Percentiles rank a stretch among this genome's conserved stretches.
Evolutionary conservation across 2,113 vertebrate species (phyloP).

Genomic region (Channa argus): DNA sequence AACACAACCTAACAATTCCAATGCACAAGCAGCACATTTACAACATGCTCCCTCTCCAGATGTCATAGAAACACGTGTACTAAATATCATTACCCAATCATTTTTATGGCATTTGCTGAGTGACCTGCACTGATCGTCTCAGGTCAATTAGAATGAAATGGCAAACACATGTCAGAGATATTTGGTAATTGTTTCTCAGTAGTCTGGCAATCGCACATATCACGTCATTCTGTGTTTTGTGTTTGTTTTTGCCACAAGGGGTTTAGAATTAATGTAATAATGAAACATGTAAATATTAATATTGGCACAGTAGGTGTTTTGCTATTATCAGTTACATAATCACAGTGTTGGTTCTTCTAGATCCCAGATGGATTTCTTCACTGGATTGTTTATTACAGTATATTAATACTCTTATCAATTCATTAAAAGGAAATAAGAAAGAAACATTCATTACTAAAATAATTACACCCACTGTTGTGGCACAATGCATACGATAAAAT

Average conservation of each 20-base stretch:
- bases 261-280: background rate
- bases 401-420: background rate
- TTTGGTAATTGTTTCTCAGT: background rate
- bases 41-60: background rate
- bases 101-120: background rate
- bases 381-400: background rate
- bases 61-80: slow-evolving; percentile 8
- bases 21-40: slow-evolving; percentile 29
- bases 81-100: slow-evolving; percentile 12
- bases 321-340: background rate
- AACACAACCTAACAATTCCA: slow-evolving; percentile 12
- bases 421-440: background rate
- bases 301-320: background rate
- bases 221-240: background rate
- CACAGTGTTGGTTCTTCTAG: background rate
- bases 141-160: background rate
- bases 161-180: too few species aligned
- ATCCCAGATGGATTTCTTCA: background rate
- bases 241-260: background rate
- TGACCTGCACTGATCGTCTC: background rate
- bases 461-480: too few species aligned
- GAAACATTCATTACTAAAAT: background rate
- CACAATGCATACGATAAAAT: too few species aligned
- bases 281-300: background rate
- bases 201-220: background rate